Percentiles rank a stretch among this genome's conserved stretches.
phyloP scores from a whole-genome alignment of 2,888 invertebrate species.

The Chymomyza amoena region DNA sequence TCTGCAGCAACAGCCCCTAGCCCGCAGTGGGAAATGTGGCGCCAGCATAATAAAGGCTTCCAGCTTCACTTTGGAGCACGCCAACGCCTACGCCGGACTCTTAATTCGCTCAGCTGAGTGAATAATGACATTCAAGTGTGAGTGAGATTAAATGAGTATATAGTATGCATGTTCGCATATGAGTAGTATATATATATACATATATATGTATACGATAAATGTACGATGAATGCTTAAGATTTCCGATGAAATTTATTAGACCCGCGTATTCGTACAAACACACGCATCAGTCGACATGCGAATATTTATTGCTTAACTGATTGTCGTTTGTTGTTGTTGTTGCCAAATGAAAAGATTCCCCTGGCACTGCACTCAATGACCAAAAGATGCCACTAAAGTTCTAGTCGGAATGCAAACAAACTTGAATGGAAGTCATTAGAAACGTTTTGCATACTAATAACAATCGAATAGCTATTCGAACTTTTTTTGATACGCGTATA shows the following conservation, averaged over 20 bases:
- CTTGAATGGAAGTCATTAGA: slow-evolving; percentile 45
- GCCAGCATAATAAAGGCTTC: slow-evolving; percentile 50
- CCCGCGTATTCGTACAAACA: background rate
- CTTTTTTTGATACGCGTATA: slow-evolving; percentile 20
- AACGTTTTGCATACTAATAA: slow-evolving; percentile 66
- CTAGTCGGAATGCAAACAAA: slow-evolving; percentile 38
- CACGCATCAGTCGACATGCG: background rate
- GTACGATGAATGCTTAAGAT: slow-evolving; percentile 64
- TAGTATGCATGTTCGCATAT: slow-evolving; percentile 6
- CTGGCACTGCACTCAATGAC: background rate
- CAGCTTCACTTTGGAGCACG: background rate
- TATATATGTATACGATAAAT: background rate
- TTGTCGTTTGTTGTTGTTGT: slow-evolving; percentile 24
- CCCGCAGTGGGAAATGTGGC: slow-evolving; percentile 26
- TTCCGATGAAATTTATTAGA: slow-evolving; percentile 54
- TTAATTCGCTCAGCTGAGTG: slow-evolving; percentile 50
- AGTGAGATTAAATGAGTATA: background rate
- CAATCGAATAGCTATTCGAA: background rate
- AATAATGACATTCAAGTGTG: slow-evolving; percentile 43
- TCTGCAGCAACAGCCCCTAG: background rate
- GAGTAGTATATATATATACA: slow-evolving; percentile 14
- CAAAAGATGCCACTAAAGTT: background rate
- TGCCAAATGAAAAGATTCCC: slow-evolving; percentile 41
- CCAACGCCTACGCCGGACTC: slow-evolving; percentile 12
- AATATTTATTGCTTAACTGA: slow-evolving; percentile 35